These are phyloP conservation scores for Abscondita cerata DNA, from an alignment of 2,888 invertebrate genomes.

Conservation along the genomic window DNA sequence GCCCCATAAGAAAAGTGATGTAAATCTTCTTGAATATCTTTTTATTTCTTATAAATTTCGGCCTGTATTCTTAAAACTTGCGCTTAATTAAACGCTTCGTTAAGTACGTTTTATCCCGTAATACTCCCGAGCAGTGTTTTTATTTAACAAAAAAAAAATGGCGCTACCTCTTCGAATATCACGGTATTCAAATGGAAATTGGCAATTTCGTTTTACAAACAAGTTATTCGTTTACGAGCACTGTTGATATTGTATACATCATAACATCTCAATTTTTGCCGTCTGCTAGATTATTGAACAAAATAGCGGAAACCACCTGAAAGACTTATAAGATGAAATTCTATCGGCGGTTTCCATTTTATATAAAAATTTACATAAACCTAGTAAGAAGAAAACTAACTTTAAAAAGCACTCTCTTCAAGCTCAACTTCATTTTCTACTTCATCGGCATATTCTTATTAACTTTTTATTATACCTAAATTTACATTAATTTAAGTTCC, in stretches of 20 bases:
- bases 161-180: too few species aligned
- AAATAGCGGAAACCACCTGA: slow-evolving; percentile 34
- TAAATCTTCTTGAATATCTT: slow-evolving; percentile 29
- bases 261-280: slow-evolving; percentile 40
- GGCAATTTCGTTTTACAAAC: slow-evolving; percentile 54
- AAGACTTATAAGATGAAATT: slow-evolving; percentile 35
- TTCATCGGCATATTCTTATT: background rate
- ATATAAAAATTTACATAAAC: slow-evolving; percentile 34
- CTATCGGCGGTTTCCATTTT: slow-evolving; percentile 34
- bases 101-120: background rate
- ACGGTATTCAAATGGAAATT: slow-evolving; percentile 49
- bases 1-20: slow-evolving; percentile 20
- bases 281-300: slow-evolving; percentile 35
- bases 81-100: background rate
- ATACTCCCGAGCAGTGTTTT: slow-evolving; percentile 18
- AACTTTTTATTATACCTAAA: too few species aligned
- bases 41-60: slow-evolving; percentile 15
- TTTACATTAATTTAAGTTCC: background rate
- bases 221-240: slow-evolving; percentile 50
- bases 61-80: background rate
- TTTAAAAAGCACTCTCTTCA: slow-evolving; percentile 26
- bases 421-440: too few species aligned
- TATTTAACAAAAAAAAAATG: too few species aligned
- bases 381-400: slow-evolving; percentile 29
- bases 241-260: slow-evolving; percentile 51